Base-by-base conservation (phyloP, 2,113 vertebrate species). In the Atherinomorus stipes region DNA sequence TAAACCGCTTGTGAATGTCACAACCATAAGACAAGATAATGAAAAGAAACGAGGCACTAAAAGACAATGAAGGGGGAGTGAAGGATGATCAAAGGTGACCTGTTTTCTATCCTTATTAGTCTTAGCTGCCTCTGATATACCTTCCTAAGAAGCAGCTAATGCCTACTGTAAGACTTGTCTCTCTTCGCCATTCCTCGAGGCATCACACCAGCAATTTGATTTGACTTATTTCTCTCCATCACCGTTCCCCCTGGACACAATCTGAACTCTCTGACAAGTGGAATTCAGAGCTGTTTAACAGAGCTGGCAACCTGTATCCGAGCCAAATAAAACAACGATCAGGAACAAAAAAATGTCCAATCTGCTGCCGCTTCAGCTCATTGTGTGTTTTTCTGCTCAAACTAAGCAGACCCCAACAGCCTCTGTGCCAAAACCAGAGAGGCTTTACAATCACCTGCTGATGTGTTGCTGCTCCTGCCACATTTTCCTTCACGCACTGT, bases 371-470 rank as follows among this genome's bases (percentile, higher is more conserved):
- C 76, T 73, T 69, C 38, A 71, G 42, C 34, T 62, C 28, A 53
- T 74, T 45, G 44, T 69, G 67, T 62, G 68, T 68, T 53, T 76
- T 81, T 69, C 51, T 77, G 74, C 59, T 71, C 4, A 34, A 45
- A 31, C 44, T 19, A 19, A 58, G 23, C 8, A 58, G 47, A 78
- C 59, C 67, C 42, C 50, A 45, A 78, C 69, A 80, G 12, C 37
- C 15, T 25, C 37, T 31, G 66, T 40, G 72, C 59, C 73, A 70
- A 22, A 81, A 68, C 50, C 64, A 51, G 57, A 21, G 38, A 26
- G 28, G 72, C 56, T 73, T 70, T 53, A 60, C 40, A 76, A 70
- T 66, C 45, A 85, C 81, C 84, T 86, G 85, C 87, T 88, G 81
- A 71, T 78, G 80, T 50, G 52, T 63, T 66, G 54, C 64, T 85